Conservation (phyloP, 2,888 invertebrate genomes). For the Baccha elongata region DNA sequence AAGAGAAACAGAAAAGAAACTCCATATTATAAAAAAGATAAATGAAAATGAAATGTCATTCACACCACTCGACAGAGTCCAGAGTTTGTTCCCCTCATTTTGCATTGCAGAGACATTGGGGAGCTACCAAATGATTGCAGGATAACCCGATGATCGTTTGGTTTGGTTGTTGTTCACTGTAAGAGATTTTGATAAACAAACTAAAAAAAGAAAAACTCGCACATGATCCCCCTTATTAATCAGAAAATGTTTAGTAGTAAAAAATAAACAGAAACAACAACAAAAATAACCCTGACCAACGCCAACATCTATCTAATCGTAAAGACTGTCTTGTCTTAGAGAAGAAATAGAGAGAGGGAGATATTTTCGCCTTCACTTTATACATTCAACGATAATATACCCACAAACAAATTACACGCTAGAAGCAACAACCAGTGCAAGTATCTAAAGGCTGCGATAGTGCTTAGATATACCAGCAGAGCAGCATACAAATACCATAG, state of each 20-base stretch:
- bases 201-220: conserved; percentile 22
- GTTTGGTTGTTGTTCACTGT: not conserved
- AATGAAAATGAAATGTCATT: conserved; percentile 71
- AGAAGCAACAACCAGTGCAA: conserved; percentile 51
- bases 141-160: conserved; percentile 7
- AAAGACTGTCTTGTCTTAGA: conserved; percentile 12
- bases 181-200: conserved; percentile 26
- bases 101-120: conserved; percentile 32
- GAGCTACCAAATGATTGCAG: conserved; percentile 67
- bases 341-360: conserved; percentile 31
- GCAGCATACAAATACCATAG: conserved; percentile 59
- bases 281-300: conserved; percentile 68
- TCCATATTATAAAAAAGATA: conserved; percentile 43
- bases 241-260: not conserved
- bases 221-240: conserved; percentile 8
- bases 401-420: conserved; percentile 21
- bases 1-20: conserved; percentile 50
- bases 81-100: conserved; percentile 56
- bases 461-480: conserved; percentile 45
- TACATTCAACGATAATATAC: not conserved
- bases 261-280: conserved; percentile 9
- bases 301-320: conserved; percentile 57
- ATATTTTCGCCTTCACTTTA: conserved; percentile 66
- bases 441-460: conserved; percentile 33
- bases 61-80: conserved; percentile 56